These are phyloP conservation scores for Limnothrissa miodon DNA, from an alignment of 2,113 vertebrate genomes.

Conservation along the genomic window DNA sequence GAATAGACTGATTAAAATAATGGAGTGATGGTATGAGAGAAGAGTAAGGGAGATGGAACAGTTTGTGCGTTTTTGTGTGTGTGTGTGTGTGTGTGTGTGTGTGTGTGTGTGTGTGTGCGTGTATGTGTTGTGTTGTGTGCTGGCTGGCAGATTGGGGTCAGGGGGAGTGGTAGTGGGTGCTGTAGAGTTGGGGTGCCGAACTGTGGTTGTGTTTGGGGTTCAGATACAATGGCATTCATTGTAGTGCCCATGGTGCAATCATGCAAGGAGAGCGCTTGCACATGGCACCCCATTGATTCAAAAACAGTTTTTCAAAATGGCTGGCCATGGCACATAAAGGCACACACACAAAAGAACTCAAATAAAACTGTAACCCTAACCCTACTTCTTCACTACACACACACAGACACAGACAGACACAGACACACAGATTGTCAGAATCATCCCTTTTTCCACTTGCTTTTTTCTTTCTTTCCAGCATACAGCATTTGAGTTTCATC, in stretches of 20 bases:
- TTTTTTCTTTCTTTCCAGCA: too few relatives aligned
- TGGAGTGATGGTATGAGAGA: not conserved
- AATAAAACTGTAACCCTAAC: too few relatives aligned
- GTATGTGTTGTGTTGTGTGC: conserved; percentile 7
- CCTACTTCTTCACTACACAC: not conserved
- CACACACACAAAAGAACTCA: too few relatives aligned
- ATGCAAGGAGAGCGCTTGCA: not conserved
- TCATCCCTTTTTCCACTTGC: too few relatives aligned
- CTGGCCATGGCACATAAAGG: not conserved
- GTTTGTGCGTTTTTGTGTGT: not conserved
- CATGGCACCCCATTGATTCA: not conserved
- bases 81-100: not conserved
- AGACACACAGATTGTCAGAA: too few relatives aligned
- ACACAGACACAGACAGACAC: not conserved
- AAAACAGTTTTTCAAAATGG: not conserved
- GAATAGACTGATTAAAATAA: conserved; percentile 14
- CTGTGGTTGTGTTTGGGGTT: conserved; percentile 22
- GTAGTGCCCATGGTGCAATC: not conserved
- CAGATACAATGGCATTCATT: conserved; percentile 34
- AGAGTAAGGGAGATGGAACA: not conserved
- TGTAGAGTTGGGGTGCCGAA: not conserved
- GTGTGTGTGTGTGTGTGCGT: not conserved
- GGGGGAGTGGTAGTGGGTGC: conserved; percentile 5
- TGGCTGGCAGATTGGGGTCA: conserved; percentile 24
- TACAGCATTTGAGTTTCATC: too few relatives aligned